phyloP scores from a whole-genome alignment of 2,797 vertebrate genomes.

The Amblyraja radiata region DNA sequence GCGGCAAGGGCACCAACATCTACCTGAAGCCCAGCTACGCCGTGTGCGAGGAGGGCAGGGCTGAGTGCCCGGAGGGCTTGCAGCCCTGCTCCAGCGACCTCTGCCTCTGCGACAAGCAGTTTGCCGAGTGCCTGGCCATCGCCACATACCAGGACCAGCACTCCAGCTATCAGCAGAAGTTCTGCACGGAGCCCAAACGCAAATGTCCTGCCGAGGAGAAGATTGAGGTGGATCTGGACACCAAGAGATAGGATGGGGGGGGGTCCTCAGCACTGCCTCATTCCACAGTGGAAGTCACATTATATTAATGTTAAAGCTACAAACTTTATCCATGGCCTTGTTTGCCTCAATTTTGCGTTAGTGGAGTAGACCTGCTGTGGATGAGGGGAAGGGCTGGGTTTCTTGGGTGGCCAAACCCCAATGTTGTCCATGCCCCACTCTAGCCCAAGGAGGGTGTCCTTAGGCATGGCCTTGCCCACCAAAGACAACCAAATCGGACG shows the following conservation, averaged over 20 bases:
- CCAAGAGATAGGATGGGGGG: not conserved
- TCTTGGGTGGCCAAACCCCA: not conserved
- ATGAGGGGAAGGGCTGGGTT: not conserved
- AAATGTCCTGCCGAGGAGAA: conserved; percentile 16
- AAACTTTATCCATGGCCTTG: not conserved
- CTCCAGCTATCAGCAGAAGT: conserved; percentile 12
- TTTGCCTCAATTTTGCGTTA: not conserved
- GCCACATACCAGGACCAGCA: not conserved
- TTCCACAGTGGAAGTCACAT: not conserved
- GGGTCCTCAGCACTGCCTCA: not conserved
- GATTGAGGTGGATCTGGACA: conserved; percentile 3
- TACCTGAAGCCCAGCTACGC: conserved; percentile 25
- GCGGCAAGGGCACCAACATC: not conserved
- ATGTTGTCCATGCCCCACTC: not conserved
- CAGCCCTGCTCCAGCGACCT: conserved; percentile 30
- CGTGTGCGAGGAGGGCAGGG: conserved; percentile 5
- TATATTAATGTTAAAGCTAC: conserved; percentile 9
- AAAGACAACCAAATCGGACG: too few species aligned
- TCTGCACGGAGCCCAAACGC: conserved; percentile 14
- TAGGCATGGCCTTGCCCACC: too few species aligned
- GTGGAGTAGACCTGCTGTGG: not conserved
- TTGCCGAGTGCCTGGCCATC: not conserved
- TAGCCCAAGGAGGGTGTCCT: not conserved
- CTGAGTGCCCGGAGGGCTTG: not conserved
- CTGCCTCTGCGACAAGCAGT: conserved; percentile 35